Conservation (phyloP, 2,797 vertebrate genomes). For the Sebastes kiyomatsui region DNA sequence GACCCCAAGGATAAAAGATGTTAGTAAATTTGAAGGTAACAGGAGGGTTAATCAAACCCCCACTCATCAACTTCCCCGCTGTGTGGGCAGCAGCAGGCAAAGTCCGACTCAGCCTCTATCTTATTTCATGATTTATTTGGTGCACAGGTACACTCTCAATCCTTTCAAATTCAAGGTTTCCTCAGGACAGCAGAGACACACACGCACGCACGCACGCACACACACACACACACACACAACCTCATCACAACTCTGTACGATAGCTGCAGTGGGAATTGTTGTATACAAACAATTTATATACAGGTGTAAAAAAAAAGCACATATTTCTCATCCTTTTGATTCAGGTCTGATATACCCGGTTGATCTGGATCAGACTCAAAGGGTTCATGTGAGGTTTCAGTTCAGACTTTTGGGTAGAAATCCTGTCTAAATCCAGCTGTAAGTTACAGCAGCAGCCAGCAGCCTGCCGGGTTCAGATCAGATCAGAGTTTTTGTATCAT, state of each 20-base stretch:
- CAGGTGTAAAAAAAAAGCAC: neutral
- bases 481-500: neutral
- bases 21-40: no score
- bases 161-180: conserved; percentile 25
- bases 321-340: neutral
- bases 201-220: no score
- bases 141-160: neutral
- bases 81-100: neutral
- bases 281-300: conserved; percentile 2
- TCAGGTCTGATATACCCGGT: neutral
- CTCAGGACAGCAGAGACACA: neutral
- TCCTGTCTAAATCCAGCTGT: neutral
- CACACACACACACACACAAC: neutral
- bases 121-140: conserved; percentile 23
- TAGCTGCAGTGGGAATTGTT: neutral
- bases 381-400: conserved; percentile 3
- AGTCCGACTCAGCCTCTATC: neutral
- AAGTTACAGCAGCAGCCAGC: neutral
- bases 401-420: neutral
- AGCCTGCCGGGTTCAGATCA: neutral
- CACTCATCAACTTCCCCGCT: neutral
- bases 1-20: no score
- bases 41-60: neutral
- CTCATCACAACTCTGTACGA: neutral
- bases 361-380: neutral